These are phyloP conservation scores for Odontomachus brunneus DNA, from an alignment of 1,140 invertebrate genomes.

Conservation along the genomic window DNA sequence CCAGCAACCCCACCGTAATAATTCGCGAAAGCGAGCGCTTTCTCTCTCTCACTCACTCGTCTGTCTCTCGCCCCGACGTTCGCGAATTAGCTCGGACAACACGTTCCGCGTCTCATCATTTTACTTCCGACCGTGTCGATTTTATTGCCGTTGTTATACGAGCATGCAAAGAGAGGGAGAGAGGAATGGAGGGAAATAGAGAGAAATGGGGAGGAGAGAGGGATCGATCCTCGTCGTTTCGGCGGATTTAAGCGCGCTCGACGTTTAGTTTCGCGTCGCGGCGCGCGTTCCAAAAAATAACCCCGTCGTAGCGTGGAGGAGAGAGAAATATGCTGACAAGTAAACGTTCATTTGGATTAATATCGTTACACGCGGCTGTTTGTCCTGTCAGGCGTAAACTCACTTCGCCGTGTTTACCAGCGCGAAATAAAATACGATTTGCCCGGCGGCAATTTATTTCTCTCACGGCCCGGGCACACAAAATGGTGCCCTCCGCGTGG, in stretches of 20 bases:
- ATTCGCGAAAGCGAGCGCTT: background rate
- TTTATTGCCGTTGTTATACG: background rate
- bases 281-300: slow-evolving; percentile 33
- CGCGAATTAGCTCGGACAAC: slow-evolving; percentile 13
- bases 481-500: slow-evolving; percentile 42
- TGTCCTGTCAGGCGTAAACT: slow-evolving; percentile 69
- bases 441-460: slow-evolving; percentile 66
- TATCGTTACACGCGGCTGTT: slow-evolving; percentile 72
- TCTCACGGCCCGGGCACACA: slow-evolving; percentile 41
- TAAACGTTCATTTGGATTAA: slow-evolving; percentile 74
- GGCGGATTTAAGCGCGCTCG: slow-evolving; percentile 22
- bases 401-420: slow-evolving; percentile 68
- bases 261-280: slow-evolving; percentile 36
- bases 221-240: slow-evolving; percentile 33
- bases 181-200: no score
- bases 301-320: slow-evolving; percentile 27
- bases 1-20: background rate
- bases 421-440: slow-evolving; percentile 74
- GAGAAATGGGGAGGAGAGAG: no score
- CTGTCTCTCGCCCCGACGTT: background rate
- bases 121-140: slow-evolving; percentile 6
- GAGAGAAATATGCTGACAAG: slow-evolving; percentile 67
- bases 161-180: no score
- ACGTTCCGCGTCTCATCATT: slow-evolving; percentile 3
- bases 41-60: no score